Evolutionary conservation across 2,888 invertebrate genomes (phyloP).

Genomic region (Drosophila birchii): DNA sequence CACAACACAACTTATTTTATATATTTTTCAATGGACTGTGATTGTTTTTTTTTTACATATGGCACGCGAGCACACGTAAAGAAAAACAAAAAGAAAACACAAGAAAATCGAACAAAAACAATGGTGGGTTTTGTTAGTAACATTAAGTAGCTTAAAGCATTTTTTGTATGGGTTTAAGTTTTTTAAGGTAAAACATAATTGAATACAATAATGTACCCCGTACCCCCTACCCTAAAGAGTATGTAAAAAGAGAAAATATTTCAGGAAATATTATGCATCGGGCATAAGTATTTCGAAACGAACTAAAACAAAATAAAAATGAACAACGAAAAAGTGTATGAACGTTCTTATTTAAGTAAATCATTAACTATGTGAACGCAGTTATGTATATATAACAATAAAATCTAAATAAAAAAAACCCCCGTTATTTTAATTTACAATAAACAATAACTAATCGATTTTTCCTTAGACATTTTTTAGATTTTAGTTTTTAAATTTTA

Average conservation of each 20-base stretch:
- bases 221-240: slow-evolving; percentile 50
- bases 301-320: slow-evolving; percentile 47
- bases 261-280: slow-evolving; percentile 46
- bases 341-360: slow-evolving; percentile 57
- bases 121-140: slow-evolving; percentile 72
- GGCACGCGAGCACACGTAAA: slow-evolving; percentile 61
- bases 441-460: not conserved
- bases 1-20: slow-evolving; percentile 70
- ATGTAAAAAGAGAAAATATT: slow-evolving; percentile 18
- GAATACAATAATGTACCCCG: slow-evolving; percentile 68
- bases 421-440: slow-evolving; percentile 14
- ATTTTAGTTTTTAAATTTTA: too few relatives aligned
- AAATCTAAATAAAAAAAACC: slow-evolving; percentile 56
- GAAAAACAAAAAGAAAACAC: slow-evolving; percentile 51
- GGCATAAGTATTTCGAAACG: slow-evolving; percentile 55
- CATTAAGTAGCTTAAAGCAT: slow-evolving; percentile 71
- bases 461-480: too few relatives aligned
- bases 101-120: slow-evolving; percentile 50
- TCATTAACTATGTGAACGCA: slow-evolving; percentile 52
- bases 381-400: slow-evolving; percentile 61
- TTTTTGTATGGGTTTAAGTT: slow-evolving; percentile 77
- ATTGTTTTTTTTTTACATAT: slow-evolving; percentile 71
- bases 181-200: slow-evolving; percentile 73
- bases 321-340: slow-evolving; percentile 48
- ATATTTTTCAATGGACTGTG: slow-evolving; percentile 76